These are phyloP conservation scores for Venusia cambrica DNA, from an alignment of 2,888 invertebrate genomes.

Conservation along the genomic window DNA sequence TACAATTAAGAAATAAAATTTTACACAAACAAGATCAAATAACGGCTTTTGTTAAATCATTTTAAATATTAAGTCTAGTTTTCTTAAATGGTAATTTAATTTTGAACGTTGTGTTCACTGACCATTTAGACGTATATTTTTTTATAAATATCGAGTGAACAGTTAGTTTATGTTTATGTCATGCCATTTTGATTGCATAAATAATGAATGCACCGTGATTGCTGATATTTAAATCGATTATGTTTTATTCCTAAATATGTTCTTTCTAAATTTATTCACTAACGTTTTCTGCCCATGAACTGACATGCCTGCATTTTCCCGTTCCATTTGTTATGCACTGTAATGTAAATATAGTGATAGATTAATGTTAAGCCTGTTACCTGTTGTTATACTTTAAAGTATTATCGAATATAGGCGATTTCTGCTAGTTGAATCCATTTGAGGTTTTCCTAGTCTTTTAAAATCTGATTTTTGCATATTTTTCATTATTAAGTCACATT, in stretches of 20 bases:
- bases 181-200: too few relatives aligned
- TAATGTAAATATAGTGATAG: constrained; percentile 56
- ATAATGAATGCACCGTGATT: too few relatives aligned
- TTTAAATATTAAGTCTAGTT: constrained; percentile 2
- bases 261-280: too few relatives aligned
- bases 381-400: constrained; percentile 50
- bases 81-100: too few relatives aligned
- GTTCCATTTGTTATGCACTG: constrained; percentile 32
- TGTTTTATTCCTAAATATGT: too few relatives aligned
- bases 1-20: constrained; percentile 7
- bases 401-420: constrained; percentile 39
- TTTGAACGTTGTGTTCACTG: too few relatives aligned
- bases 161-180: too few relatives aligned
- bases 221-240: too few relatives aligned
- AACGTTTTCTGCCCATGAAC: constrained; percentile 19
- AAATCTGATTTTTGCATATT: constrained; percentile 53
- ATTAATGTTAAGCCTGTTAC: constrained; percentile 58
- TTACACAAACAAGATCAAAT: constrained; percentile 1
- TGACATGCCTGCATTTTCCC: constrained; percentile 49
- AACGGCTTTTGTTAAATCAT: constrained; percentile 6
- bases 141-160: constrained; percentile 6
- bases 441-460: constrained; percentile 61
- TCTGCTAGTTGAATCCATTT: constrained; percentile 56
- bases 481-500: constrained; percentile 31
- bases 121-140: too few relatives aligned